Conservation (phyloP, 2,113 vertebrate genomes). For the Desmodus rotundus region DNA sequence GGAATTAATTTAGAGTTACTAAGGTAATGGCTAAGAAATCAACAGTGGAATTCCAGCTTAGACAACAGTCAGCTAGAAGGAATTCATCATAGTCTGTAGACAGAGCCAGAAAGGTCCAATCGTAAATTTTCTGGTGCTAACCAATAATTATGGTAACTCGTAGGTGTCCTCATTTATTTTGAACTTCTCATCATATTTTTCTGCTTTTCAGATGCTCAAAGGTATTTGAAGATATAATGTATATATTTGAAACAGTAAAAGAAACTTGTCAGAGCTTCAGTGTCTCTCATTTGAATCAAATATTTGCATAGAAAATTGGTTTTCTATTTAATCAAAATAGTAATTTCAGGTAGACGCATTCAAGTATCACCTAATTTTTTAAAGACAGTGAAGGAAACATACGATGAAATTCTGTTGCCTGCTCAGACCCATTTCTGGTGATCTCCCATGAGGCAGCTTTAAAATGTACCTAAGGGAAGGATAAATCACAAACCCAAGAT, state of each 20-base stretch:
- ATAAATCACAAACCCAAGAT: neutral
- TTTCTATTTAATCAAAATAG: neutral
- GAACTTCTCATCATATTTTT: neutral
- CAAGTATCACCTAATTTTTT: neutral
- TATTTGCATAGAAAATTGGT: neutral
- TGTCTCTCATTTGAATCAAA: neutral
- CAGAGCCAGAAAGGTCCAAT: neutral
- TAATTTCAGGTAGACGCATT: neutral
- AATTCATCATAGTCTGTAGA: neutral
- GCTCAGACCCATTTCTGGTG: neutral
- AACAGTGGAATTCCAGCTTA: neutral
- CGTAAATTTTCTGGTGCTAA: neutral
- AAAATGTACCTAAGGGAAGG: neutral
- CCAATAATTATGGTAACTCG: neutral
- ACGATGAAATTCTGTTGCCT: neutral
- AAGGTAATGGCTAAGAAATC: neutral
- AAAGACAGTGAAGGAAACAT: neutral
- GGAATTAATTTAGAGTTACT: conserved; percentile 16
- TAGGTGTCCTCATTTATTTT: neutral
- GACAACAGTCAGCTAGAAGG: neutral
- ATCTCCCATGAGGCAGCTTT: neutral
- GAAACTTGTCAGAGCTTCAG: neutral
- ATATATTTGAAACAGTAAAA: neutral
- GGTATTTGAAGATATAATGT: neutral
- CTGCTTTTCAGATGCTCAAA: neutral